Evolutionary conservation across 1,140 invertebrate species (phyloP).

Genomic region (Streblospio benedicti): DNA sequence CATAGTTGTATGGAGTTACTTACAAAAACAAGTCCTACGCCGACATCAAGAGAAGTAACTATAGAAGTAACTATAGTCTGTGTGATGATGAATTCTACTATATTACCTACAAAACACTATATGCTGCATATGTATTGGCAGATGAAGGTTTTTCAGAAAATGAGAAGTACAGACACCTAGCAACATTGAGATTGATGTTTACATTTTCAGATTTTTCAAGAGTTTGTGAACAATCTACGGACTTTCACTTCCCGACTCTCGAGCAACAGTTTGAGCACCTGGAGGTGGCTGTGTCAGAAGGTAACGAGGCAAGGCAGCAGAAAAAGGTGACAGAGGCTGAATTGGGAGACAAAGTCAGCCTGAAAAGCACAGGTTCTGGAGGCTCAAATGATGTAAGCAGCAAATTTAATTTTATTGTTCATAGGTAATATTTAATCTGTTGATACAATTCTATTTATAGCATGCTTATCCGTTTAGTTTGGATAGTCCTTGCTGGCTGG

Average conservation of each 20-base stretch:
- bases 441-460: no score
- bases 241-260: slow-evolving; percentile 81
- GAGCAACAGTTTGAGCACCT: slow-evolving; percentile 72
- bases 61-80: no score
- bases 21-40: slow-evolving; percentile 65
- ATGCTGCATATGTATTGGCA: no score
- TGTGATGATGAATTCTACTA: no score
- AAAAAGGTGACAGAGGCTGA: slow-evolving; percentile 15
- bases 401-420: not conserved
- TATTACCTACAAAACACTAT: no score
- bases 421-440: no score
- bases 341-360: slow-evolving; percentile 34
- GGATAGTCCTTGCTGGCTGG: no score
- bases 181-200: not conserved
- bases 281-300: slow-evolving; percentile 28
- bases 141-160: not conserved
- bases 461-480: no score
- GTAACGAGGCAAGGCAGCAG: slow-evolving; percentile 26
- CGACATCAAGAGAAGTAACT: slow-evolving; percentile 61
- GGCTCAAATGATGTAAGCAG: not conserved
- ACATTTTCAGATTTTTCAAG: slow-evolving; percentile 47
- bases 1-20: no score
- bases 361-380: slow-evolving; percentile 33
- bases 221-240: slow-evolving; percentile 54
- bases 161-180: no score